These are phyloP conservation scores for Cyprinodon brontotheroides DNA, from an alignment of 2,113 vertebrate species.

Conservation along the genomic window DNA sequence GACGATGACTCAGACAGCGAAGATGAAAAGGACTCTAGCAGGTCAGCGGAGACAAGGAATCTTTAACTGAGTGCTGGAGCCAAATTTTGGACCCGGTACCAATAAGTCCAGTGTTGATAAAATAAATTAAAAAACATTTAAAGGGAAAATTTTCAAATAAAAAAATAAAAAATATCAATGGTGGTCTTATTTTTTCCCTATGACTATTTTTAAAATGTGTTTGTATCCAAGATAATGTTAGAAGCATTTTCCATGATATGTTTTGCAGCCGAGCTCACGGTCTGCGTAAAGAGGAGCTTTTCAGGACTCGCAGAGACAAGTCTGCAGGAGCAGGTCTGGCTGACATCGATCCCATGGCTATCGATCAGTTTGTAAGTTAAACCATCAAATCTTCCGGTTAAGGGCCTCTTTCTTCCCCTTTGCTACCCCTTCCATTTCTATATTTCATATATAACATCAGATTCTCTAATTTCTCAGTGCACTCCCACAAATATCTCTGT, in stretches of 20 bases:
- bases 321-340: constrained; percentile 84
- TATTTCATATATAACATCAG: neutral
- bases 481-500: neutral
- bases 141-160: neutral
- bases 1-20: constrained; percentile 41
- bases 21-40: constrained; percentile 6
- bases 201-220: neutral
- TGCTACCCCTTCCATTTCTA: too few relatives aligned
- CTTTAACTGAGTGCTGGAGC: neutral
- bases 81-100: neutral
- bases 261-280: constrained; percentile 82
- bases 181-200: neutral
- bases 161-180: neutral
- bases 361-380: constrained; percentile 84
- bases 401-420: neutral
- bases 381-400: too few relatives aligned
- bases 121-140: neutral
- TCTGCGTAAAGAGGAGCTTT: constrained; percentile 79
- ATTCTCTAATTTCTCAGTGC: neutral
- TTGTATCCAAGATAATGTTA: neutral
- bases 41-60: constrained; percentile 18
- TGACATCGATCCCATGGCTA: constrained; percentile 88
- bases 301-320: constrained; percentile 82
- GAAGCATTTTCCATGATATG: neutral
- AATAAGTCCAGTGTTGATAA: neutral